phyloP scores from a whole-genome alignment of 2,888 invertebrate species.

The Pterobdella sp. region DNA sequence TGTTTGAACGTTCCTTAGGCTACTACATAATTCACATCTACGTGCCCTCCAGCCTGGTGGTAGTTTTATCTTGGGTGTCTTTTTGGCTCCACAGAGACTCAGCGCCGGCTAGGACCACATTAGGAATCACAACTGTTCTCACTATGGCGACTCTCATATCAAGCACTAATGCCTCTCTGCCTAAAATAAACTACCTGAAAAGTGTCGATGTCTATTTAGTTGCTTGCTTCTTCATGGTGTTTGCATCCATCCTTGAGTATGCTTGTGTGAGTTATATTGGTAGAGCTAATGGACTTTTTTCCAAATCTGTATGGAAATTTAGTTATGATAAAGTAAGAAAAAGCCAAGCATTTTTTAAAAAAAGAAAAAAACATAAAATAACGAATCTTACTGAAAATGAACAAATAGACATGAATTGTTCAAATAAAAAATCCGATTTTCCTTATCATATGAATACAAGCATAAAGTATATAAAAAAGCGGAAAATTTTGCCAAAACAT shows the following conservation, averaged over 20 bases:
- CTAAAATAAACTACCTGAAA: conserved; percentile 50
- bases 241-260: conserved; percentile 92
- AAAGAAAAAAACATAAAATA: background rate
- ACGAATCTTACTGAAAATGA: background rate
- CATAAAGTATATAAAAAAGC: background rate
- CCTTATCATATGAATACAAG: background rate
- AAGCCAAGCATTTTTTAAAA: background rate
- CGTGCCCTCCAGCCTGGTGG: conserved; percentile 55
- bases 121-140: conserved; percentile 49
- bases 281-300: background rate
- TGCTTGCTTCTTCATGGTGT: conserved; percentile 97
- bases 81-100: conserved; percentile 52
- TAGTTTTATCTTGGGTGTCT: conserved; percentile 64
- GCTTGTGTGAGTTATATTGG: conserved; percentile 87
- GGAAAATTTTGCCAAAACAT: background rate
- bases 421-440: background rate
- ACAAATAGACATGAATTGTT: background rate
- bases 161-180: conserved; percentile 49
- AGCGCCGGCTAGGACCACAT: conserved; percentile 49
- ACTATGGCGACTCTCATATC: conserved; percentile 52
- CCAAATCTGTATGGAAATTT: background rate
- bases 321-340: background rate
- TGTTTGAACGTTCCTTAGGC: conserved; percentile 71
- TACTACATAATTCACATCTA: conserved; percentile 59
- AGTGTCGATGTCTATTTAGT: conserved; percentile 87